Evolutionary conservation across 2,888 invertebrate species (phyloP).

Genomic region (Caenorhabditis sp.): DNA sequence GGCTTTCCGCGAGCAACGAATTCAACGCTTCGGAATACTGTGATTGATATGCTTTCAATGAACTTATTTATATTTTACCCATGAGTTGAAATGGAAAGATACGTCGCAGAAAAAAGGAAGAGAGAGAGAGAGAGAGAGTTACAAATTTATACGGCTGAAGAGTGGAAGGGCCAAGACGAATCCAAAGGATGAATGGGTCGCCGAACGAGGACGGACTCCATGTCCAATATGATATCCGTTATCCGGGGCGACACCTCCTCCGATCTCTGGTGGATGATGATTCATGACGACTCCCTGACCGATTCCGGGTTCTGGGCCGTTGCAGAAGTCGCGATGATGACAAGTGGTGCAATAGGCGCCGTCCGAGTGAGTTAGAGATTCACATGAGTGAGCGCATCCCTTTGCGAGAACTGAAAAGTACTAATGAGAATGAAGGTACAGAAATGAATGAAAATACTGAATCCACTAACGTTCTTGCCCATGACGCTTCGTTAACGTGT

Average conservation of each 20-base stretch:
- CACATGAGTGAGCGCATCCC: conserved; percentile 38
- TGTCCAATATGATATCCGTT: conserved; percentile 30
- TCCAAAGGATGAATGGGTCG: conserved; percentile 19
- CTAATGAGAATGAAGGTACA: no score
- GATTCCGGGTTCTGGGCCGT: conserved; percentile 13
- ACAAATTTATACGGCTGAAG: conserved; percentile 17
- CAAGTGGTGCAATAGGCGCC: conserved; percentile 17
- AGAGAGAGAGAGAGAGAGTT: conserved; percentile 4
- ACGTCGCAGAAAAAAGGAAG: no score
- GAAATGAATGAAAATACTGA: no score
- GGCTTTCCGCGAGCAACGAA: no score
- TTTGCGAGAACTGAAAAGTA: conserved; percentile 15
- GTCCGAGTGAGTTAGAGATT: neutral
- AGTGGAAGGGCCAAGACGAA: conserved; percentile 24
- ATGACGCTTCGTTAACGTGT: conserved; percentile 14
- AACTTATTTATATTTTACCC: no score
- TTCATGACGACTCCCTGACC: conserved; percentile 25
- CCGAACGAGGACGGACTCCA: conserved; percentile 32
- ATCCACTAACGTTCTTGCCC: conserved; percentile 7
- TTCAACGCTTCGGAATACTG: no score
- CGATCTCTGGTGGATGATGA: conserved; percentile 11
- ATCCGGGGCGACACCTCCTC: conserved; percentile 28
- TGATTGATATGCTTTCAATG: no score
- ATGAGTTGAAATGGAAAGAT: no score
- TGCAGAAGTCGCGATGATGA: conserved; percentile 26